These are phyloP conservation scores for Rhynchomys soricoides DNA, from an alignment of 2,113 vertebrate genomes.

Conservation along the genomic window DNA sequence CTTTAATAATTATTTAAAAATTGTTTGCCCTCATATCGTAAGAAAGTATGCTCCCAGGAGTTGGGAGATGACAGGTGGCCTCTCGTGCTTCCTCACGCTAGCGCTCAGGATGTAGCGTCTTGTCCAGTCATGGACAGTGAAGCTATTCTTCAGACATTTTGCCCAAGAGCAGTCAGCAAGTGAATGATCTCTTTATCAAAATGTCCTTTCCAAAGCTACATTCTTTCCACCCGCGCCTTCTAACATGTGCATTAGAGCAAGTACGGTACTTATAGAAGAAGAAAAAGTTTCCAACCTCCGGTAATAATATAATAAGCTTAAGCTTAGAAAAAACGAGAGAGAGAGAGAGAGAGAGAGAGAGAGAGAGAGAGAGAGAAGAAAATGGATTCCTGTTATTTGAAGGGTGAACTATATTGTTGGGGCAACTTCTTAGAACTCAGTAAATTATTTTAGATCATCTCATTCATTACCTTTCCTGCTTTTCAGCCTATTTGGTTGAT, in stretches of 20 bases:
- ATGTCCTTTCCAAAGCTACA: not conserved
- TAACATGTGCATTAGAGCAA: not conserved
- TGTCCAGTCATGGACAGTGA: not conserved
- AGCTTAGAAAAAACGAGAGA: not conserved
- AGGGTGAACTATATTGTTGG: not conserved
- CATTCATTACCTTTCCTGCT: slow-evolving; percentile 1
- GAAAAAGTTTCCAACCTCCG: not conserved
- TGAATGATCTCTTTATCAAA: not conserved
- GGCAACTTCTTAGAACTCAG: not conserved
- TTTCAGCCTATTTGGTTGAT: not conserved
- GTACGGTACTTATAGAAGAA: not conserved
- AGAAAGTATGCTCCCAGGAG: not conserved
- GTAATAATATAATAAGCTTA: not conserved
- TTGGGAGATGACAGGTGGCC: not conserved
- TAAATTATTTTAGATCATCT: not conserved
- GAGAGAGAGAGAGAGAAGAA: no score
- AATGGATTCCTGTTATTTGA: not conserved
- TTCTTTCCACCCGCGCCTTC: not conserved
- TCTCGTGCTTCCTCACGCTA: not conserved
- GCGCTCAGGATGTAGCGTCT: not conserved
- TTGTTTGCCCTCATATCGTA: not conserved
- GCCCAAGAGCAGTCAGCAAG: not conserved
- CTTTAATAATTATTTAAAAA: not conserved
- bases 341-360: no score
- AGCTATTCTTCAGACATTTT: not conserved